Evolutionary conservation across 1,140 invertebrate genomes (phyloP), one percentile per base, ranked within the genome.

Genomic region (Leguminivora glycinivorella): DNA sequence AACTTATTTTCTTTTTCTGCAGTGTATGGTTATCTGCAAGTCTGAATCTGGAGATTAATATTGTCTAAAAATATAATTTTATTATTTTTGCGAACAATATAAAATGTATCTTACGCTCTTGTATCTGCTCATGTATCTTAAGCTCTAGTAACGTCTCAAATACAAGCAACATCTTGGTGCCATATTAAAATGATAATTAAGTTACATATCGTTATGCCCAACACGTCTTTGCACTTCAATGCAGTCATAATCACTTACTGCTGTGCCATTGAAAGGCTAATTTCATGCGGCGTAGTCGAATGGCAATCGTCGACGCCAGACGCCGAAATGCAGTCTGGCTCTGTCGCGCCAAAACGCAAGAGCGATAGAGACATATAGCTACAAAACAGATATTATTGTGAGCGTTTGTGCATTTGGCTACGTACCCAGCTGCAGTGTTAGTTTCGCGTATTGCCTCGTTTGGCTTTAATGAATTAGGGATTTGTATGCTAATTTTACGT

Each of bases 351-450:
- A n/a, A n/a, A n/a, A n/a, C n/a, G n/a, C n/a, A n/a, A n/a, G n/a
- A n/a, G n/a, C n/a, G n/a, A n/a, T n/a, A n/a, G n/a, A n/a, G n/a
- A n/a, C n/a, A n/a, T n/a, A n/a, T n/a, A n/a, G n/a, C n/a, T n/a
- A n/a, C n/a, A n/a, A n/a, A n/a, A n/a, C n/a, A n/a, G n/a, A n/a
- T n/a, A n/a, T n/a, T n/a, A n/a, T n/a, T n/a, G n/a, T n/a, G n/a
- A n/a, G n/a, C n/a, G n/a, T n/a, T n/a, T n/a, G n/a, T n/a, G n/a
- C n/a, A n/a, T n/a, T n/a, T n/a, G n/a, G n/a, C n/a, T n/a, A n/a
- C n/a, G n/a, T n/a, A n/a, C n/a, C n/a, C 22, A 52, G 47, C 47
- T 52, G 47, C 47, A 52, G 47, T 52, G 47, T 52, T 52, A 52
- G 47, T 52, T 22, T 52, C 47, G 17, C 47, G n/a, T 22, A 22